Percentiles rank a stretch among this genome's conserved stretches.
Conservation (phyloP, 2,888 invertebrate genomes). For the Vannuccia rotundouncinata region DNA sequence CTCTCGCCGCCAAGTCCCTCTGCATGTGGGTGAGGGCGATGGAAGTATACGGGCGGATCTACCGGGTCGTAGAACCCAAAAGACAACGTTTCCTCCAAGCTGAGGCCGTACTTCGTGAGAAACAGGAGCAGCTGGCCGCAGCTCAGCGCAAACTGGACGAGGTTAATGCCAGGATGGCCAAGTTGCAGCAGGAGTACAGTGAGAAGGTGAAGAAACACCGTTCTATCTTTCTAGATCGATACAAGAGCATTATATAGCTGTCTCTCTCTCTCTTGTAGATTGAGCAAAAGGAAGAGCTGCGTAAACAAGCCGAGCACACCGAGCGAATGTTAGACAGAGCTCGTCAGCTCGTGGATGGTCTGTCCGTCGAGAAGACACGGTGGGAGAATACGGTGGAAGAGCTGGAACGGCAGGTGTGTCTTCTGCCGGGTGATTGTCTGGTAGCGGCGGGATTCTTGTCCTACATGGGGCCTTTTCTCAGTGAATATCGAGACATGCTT, state of each 20-base stretch:
- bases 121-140: constrained; percentile 71
- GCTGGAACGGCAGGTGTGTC: constrained; percentile 67
- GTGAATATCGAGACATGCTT: constrained; percentile 70
- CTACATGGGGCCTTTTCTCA: constrained; percentile 79
- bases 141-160: constrained; percentile 72
- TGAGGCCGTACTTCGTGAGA: constrained; percentile 67
- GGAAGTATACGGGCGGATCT: constrained; percentile 80
- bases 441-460: constrained; percentile 77
- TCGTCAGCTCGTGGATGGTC: constrained; percentile 71
- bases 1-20: constrained; percentile 75
- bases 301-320: constrained; percentile 62
- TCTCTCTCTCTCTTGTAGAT: constrained; percentile 47
- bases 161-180: constrained; percentile 68
- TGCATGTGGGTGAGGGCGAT: constrained; percentile 85
- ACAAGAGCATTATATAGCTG: no score
- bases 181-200: constrained; percentile 71
- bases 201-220: constrained; percentile 61
- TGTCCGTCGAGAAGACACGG: constrained; percentile 71
- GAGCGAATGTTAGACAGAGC: constrained; percentile 76
- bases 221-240: not conserved
- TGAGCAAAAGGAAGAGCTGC: constrained; percentile 71
- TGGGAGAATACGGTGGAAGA: constrained; percentile 63
- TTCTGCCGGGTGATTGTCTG: constrained; percentile 75
- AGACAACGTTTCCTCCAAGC: constrained; percentile 73
- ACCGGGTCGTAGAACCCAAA: constrained; percentile 72